These are phyloP conservation scores for Muscicapa comitata DNA, from an alignment of 2,797 vertebrate genomes.

Conservation along the genomic window DNA sequence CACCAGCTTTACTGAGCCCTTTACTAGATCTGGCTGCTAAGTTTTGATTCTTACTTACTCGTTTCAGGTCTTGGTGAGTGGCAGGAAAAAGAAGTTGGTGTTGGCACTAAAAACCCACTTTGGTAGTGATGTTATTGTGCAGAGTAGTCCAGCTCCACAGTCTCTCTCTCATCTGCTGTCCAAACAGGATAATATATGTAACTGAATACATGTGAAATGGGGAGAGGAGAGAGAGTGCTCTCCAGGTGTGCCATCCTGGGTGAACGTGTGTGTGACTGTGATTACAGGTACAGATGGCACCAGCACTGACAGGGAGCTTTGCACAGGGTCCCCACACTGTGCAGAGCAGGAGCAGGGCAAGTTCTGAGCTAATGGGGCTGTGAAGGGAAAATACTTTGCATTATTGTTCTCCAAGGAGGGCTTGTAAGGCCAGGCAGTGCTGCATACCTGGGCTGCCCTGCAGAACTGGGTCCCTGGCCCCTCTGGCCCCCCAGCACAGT, in stretches of 20 bases:
- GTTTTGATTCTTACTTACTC: background rate
- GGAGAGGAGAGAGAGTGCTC: background rate
- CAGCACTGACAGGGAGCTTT: background rate
- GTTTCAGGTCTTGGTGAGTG: background rate
- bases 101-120: background rate
- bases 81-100: background rate
- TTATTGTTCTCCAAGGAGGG: background rate
- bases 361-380: background rate
- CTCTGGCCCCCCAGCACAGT: background rate
- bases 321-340: background rate
- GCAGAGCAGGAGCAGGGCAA: background rate
- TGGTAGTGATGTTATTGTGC: background rate
- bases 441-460: background rate
- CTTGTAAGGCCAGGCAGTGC: rapidly evolving
- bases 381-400: background rate
- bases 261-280: background rate
- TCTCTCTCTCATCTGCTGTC: background rate
- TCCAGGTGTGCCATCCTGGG: background rate
- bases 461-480: background rate
- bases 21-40: background rate
- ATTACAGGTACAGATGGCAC: background rate
- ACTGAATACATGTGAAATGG: background rate
- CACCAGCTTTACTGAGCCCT: background rate
- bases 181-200: background rate
- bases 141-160: background rate